phyloP scores from a whole-genome alignment of 1,140 invertebrate genomes.

The Aphis craccivora region DNA sequence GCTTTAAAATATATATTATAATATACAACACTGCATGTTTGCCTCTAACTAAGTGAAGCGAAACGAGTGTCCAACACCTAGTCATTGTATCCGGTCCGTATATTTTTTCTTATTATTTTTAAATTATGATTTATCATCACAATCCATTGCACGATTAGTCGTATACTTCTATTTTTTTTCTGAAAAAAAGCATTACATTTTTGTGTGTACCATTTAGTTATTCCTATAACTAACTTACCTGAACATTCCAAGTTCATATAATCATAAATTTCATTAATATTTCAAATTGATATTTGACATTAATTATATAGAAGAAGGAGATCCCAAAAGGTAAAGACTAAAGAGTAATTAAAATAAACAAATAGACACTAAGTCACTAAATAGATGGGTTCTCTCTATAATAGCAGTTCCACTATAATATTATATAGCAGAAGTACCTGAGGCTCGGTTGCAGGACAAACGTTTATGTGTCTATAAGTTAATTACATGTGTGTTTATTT shows the following conservation, averaged over 20 bases:
- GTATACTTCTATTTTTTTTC: background rate
- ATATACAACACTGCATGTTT: background rate
- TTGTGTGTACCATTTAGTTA: too few relatives aligned
- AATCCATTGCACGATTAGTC: background rate
- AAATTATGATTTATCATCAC: constrained; percentile 2
- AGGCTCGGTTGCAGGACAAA: background rate
- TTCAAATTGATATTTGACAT: too few relatives aligned
- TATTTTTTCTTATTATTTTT: background rate
- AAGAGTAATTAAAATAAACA: too few relatives aligned
- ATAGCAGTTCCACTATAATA: too few relatives aligned
- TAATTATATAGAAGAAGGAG: too few relatives aligned
- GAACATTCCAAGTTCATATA: background rate
- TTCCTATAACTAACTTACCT: background rate
- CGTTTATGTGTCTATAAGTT: background rate
- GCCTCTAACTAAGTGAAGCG: background rate
- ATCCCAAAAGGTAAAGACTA: too few relatives aligned
- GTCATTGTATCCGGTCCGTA: background rate
- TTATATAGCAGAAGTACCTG: too few relatives aligned
- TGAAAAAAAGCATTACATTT: background rate
- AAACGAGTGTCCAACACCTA: background rate
- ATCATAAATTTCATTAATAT: background rate
- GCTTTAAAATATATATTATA: background rate
- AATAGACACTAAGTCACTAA: too few relatives aligned
- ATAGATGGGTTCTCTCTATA: too few relatives aligned
- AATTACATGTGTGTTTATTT: background rate